phyloP scores from a whole-genome alignment of 2,888 invertebrate species.

The Cryptops parisi region DNA sequence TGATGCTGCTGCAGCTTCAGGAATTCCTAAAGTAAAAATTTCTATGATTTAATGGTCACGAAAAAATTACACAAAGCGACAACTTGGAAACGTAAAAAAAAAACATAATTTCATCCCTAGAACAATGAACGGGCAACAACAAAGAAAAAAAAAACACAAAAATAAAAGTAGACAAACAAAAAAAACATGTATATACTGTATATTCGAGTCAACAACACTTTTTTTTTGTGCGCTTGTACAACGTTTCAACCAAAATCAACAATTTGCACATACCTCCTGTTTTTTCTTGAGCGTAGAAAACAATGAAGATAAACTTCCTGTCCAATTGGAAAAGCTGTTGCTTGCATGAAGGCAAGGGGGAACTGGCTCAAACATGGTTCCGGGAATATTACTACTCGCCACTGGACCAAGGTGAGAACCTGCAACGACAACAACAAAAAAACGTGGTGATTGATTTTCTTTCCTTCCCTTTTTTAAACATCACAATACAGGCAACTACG shows the following conservation, averaged over 20 bases:
- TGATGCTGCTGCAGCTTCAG: constrained; percentile 12
- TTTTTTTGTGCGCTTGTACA: too few species aligned
- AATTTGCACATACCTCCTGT: constrained; percentile 7
- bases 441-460: too few species aligned
- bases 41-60: not conserved
- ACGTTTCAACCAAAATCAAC: too few species aligned
- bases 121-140: not conserved
- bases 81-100: too few species aligned
- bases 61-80: not conserved
- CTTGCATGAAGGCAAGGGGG: constrained; percentile 2
- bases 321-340: constrained; percentile 6
- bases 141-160: constrained; percentile 3
- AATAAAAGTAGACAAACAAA: not conserved
- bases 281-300: constrained; percentile 11
- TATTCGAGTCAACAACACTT: too few species aligned
- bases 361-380: constrained; percentile 7
- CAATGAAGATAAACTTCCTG: constrained; percentile 7
- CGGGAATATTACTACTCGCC: not conserved
- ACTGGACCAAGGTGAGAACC: not conserved
- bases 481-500: too few species aligned
- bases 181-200: too few species aligned
- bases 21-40: constrained; percentile 11
- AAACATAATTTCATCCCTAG: not conserved
- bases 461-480: too few species aligned
- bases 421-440: too few species aligned